Evolutionary conservation across 2,113 vertebrate species (phyloP).

Genomic region (Himantopus leucocephalus): DNA sequence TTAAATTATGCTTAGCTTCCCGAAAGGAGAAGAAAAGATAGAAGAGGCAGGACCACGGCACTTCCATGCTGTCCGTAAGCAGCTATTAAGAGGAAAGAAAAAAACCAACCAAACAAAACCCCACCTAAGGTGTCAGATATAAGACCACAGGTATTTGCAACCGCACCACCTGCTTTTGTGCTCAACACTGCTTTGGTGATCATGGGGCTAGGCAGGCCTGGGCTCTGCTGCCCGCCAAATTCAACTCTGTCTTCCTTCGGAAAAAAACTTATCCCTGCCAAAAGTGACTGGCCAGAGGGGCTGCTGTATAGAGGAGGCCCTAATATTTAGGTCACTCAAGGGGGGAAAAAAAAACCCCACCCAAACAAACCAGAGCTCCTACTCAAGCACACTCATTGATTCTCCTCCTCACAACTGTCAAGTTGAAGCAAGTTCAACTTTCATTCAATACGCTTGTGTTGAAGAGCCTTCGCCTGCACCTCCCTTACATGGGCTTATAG

Average conservation of each 20-base stretch:
- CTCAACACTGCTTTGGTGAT: neutral
- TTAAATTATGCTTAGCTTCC: neutral
- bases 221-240: neutral
- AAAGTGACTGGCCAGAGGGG: neutral
- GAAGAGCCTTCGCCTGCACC: neutral
- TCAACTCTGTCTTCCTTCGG: neutral
- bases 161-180: neutral
- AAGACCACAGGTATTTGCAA: neutral
- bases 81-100: neutral
- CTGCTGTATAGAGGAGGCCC: neutral
- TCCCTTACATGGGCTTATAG: neutral
- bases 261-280: neutral
- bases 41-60: neutral
- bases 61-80: neutral
- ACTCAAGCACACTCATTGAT: neutral
- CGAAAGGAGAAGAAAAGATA: neutral
- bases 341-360: neutral
- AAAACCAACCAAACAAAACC: neutral
- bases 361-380: neutral
- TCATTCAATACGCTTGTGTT: neutral
- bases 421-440: neutral
- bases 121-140: fast-evolving
- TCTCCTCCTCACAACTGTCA: neutral
- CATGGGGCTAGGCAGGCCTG: neutral
- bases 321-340: neutral